Base-by-base conservation (phyloP, 2,113 vertebrate species). In the Fukomys damarensis region DNA sequence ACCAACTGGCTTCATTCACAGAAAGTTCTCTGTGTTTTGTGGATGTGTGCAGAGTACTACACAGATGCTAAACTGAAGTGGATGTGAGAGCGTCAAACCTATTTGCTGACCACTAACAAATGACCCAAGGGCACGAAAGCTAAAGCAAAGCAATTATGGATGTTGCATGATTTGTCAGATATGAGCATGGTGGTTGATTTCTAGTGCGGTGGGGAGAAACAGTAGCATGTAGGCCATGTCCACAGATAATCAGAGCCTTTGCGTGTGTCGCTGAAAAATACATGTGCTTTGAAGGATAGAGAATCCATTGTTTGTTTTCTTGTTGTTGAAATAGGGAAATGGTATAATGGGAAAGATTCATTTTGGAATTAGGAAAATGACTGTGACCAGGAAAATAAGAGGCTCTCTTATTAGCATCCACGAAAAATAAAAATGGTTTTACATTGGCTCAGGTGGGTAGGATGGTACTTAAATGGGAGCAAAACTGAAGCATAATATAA, bases 41-140 rank as follows among this genome's bases (percentile, higher is more conserved):
- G 26, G 7, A 9, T 19, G 30, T 16, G 20, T 5, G 7, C 32
- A 0, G 2, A 32, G 24, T 1, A 26, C 41, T 6, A 16, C 12
- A 1, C 0, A 28, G 24, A 3, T 65, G 46, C 19, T 19, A 11
- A 32, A 24, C 2, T 28, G 61, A 61, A 9, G 35, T 28, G 5
- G 5, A 13, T 19, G 35, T 9, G 10, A 46, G 32, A 14, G 8
- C 22, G 17, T 14, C 22, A 24, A 30, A 52, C 12, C 7, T 38
- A 11, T 24, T 19, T 58, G 9, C 4, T 80, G 14, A 38, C 26
- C 2, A 8, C 22, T 7, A 52, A 10, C 19, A 26, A 26, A 35
- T 14, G 19, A 32, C 19, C 17, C 80, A 59, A 16, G 68, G 7
- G 3, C 11, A 35, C 9, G 16, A 12, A 8, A 24, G 1, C 11